These are phyloP conservation scores for Maniola hyperantus DNA, from an alignment of 2,888 invertebrate species.

Conservation along the genomic window DNA sequence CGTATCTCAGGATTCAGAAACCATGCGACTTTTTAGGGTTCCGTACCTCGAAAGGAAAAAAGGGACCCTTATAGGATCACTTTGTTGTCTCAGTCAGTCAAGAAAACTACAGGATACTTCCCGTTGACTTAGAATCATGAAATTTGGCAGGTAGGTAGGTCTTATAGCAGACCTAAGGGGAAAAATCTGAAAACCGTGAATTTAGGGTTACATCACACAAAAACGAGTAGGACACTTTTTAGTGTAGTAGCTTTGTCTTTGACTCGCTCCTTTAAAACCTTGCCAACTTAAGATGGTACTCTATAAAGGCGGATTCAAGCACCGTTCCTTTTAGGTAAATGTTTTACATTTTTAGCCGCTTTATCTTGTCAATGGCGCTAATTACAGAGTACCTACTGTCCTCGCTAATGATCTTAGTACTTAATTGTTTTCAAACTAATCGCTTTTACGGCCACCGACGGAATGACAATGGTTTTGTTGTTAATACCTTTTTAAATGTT, in stretches of 20 bases:
- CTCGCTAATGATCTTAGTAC: conserved; percentile 29
- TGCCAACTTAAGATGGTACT: not conserved
- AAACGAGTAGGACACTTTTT: not conserved
- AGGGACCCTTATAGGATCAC: too few species aligned
- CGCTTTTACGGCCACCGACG: not conserved
- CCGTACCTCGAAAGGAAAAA: not conserved
- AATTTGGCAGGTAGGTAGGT: too few species aligned
- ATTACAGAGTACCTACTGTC: conserved; percentile 26
- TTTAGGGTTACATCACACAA: too few species aligned
- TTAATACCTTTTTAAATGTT: conserved; percentile 11
- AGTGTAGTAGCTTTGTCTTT: not conserved
- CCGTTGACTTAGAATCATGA: too few species aligned
- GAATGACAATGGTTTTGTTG: conserved; percentile 13
- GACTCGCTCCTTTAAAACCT: not conserved
- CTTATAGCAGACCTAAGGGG: too few species aligned
- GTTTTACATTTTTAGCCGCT: conserved; percentile 7
- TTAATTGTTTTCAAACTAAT: conserved; percentile 34
- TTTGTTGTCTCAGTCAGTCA: too few species aligned
- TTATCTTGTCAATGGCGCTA: conserved; percentile 22
- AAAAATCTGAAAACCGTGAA: too few species aligned
- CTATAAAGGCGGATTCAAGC: not conserved
- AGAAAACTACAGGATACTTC: too few species aligned
- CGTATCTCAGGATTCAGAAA: too few species aligned
- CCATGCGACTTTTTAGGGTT: too few species aligned
- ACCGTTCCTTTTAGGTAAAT: not conserved